Conservation (phyloP, 2,797 vertebrate species). For the Anniella stebbinsi region DNA sequence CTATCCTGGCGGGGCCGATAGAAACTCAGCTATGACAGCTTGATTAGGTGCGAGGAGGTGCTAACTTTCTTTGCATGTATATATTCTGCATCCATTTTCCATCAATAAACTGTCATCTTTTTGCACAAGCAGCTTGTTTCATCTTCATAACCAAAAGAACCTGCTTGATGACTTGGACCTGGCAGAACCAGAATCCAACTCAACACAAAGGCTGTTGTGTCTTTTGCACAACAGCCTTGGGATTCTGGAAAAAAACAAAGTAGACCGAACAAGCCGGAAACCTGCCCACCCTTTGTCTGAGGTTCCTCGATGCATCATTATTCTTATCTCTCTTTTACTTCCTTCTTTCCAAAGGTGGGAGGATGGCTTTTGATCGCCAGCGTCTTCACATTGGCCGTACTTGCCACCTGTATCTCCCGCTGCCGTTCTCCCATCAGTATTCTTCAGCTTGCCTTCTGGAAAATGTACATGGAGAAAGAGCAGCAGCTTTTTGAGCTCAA, state of each 20-base stretch:
- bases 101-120: too few relatives aligned
- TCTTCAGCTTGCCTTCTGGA: conserved; percentile 82
- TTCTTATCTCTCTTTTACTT: conserved; percentile 24
- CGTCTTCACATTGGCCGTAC: conserved; percentile 67
- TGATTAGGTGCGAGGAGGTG: too few relatives aligned
- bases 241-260: too few relatives aligned
- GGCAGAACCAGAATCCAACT: too few relatives aligned
- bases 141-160: too few relatives aligned
- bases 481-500: conserved; percentile 64
- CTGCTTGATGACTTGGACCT: too few relatives aligned
- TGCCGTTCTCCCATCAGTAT: conserved; percentile 81
- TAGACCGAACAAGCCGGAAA: background rate
- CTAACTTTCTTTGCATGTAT: background rate
- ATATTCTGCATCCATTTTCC: too few relatives aligned
- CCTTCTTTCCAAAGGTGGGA: conserved; percentile 76
- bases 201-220: background rate
- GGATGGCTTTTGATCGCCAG: conserved; percentile 82
- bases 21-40: too few relatives aligned
- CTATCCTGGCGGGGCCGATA: too few relatives aligned
- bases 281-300: background rate
- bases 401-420: conserved; percentile 53
- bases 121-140: too few relatives aligned
- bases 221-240: background rate
- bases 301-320: background rate
- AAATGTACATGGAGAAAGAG: conserved; percentile 79